These are phyloP conservation scores for Eonycteris spelaea DNA, from an alignment of 2,113 vertebrate genomes.

Conservation along the genomic window DNA sequence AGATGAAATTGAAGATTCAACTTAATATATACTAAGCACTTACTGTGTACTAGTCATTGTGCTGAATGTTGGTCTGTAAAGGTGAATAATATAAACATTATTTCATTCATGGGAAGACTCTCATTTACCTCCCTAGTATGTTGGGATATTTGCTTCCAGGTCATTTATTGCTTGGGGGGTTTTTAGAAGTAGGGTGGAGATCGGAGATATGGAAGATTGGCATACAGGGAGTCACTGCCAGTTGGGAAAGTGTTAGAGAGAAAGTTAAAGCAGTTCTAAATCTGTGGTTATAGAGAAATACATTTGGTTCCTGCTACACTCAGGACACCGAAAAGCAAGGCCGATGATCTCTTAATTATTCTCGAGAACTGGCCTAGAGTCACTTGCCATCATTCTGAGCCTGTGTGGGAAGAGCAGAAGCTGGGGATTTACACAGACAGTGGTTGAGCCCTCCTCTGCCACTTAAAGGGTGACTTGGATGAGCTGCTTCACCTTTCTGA, in stretches of 20 bases:
- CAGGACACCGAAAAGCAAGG: background rate
- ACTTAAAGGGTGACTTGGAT: background rate
- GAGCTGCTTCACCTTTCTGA: background rate
- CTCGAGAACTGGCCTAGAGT: background rate
- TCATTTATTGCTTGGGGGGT: background rate
- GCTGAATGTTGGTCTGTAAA: background rate
- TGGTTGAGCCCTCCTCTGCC: background rate
- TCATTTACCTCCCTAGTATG: background rate
- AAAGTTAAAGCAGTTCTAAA: background rate
- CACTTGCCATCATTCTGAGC: background rate
- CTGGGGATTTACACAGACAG: background rate
- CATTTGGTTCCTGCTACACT: background rate
- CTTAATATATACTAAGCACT: background rate
- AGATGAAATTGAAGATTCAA: background rate
- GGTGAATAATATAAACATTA: background rate
- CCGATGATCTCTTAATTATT: background rate
- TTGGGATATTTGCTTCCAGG: background rate
- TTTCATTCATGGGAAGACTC: background rate
- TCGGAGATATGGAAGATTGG: background rate
- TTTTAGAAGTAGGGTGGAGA: background rate
- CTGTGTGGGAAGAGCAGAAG: background rate
- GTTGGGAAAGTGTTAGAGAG: background rate
- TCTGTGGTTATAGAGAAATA: background rate
- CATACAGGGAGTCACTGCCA: background rate
- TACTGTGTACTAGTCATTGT: background rate